Evolutionary conservation across 2,113 vertebrate genomes (phyloP), one percentile per base, ranked within the genome.

Genomic region (Silurus glanis): DNA sequence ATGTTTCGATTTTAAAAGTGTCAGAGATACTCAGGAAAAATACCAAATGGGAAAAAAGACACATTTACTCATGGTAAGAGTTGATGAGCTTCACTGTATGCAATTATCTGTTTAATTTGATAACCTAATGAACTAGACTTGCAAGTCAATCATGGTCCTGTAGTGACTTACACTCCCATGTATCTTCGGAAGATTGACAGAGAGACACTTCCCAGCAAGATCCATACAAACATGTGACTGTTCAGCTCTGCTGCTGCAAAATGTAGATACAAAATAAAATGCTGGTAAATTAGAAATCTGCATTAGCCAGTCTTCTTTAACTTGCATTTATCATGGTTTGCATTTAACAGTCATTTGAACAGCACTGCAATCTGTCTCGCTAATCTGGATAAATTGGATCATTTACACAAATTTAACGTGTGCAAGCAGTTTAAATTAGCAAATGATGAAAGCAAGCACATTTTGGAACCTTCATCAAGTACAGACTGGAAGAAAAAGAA

Each of bases 291-390:
- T 37, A 59, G 28, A 37, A 59, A 47, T 61, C 17, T 45, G 58
- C 56, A 61, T 23, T 47, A 80, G 56, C 56, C 78, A 7, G 28
- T 59, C 78, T 47, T 80, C 56, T 80, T 61, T 61, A 80, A 61
- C 78, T 45, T 61, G 56, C 78, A 80, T 80, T 37, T 80, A 80
- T 80, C 78, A 80, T 61, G 78, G 78, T 80, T 80, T 61, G 19
- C 28, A 61, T 80, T 61, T 80, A 80, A 80, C 17, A 80, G 56
- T 80, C 78, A 23, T 80, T 80, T 80, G 58, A 61, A 80, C 78
- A 80, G 78, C 28, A 61, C 28, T 14, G 56, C 78, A 80, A 47
- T 80, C 56, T 80, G 56, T 80, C 78, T 61, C 78, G 21, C 78
- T 80, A 47, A 80, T 80, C 56, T 47, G 56, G 78, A 80, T 80